A percentile compares a stretch with the other conserved stretches of the same genome.
Evolutionary conservation across 2,888 invertebrate species (phyloP).

Genomic region (Ecdyonurus torrentis): DNA sequence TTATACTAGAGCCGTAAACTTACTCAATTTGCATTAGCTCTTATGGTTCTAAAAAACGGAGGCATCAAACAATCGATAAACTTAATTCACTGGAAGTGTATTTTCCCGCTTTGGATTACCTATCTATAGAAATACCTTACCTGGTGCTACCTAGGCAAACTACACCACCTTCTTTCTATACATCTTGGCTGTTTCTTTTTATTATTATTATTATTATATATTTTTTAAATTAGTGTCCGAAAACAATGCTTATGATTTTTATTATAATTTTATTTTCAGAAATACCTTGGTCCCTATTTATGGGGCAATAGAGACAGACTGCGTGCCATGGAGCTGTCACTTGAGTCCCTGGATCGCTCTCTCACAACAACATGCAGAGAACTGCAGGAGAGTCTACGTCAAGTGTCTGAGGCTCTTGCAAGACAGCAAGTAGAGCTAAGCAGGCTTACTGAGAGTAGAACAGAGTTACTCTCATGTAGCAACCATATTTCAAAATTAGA

Average conservation of each 20-base stretch:
- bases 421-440: conserved; percentile 40
- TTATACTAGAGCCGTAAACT: no score
- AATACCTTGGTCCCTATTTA: conserved; percentile 43
- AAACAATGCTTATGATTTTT: background rate
- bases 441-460: conserved; percentile 24
- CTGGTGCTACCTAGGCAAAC: no score
- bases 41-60: no score
- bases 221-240: no score
- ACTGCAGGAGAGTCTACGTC: conserved; percentile 44
- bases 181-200: no score
- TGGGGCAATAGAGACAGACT: conserved; percentile 48
- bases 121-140: no score
- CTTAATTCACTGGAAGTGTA: no score
- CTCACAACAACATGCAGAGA: conserved; percentile 39
- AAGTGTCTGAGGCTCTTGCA: conserved; percentile 25
- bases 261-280: conserved; percentile 26
- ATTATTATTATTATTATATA: no score
- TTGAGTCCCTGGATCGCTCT: conserved; percentile 48
- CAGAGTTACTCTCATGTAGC: conserved; percentile 28
- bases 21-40: no score
- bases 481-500: conserved; percentile 49
- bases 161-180: no score
- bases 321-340: conserved; percentile 45
- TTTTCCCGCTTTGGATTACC: no score
- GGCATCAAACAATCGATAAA: no score